These are phyloP conservation scores for Sitodiplosis mosellana DNA, from an alignment of 1,140 invertebrate species.

Conservation along the genomic window DNA sequence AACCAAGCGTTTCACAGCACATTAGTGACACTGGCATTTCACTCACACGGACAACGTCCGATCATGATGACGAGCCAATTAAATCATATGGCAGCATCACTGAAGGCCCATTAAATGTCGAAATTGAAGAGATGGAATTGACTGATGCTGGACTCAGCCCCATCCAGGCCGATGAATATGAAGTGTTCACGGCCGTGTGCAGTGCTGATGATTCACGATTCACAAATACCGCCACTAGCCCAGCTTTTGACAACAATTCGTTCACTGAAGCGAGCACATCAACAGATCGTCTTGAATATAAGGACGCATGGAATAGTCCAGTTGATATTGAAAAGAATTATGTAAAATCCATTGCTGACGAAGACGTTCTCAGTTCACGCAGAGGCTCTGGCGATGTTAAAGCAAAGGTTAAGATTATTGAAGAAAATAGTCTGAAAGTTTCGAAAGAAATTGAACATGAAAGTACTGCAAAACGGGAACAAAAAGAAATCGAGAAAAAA, in stretches of 20 bases:
- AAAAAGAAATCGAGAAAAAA: neutral
- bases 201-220: slow-evolving; percentile 6
- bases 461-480: slow-evolving; percentile 5
- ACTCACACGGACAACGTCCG: slow-evolving; percentile 26
- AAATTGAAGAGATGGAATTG: slow-evolving; percentile 29
- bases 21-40: slow-evolving; percentile 32
- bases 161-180: slow-evolving; percentile 29
- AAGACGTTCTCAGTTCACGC: slow-evolving; percentile 17
- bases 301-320: slow-evolving; percentile 29
- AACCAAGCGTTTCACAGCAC: slow-evolving; percentile 30
- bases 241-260: slow-evolving; percentile 16
- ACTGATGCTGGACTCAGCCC: slow-evolving; percentile 34
- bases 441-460: too few species aligned
- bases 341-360: slow-evolving; percentile 7
- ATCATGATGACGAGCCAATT: slow-evolving; percentile 26
- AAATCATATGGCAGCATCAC: neutral
- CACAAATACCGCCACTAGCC: slow-evolving; percentile 28
- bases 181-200: slow-evolving; percentile 12
- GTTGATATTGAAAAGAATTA: slow-evolving; percentile 9
- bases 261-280: slow-evolving; percentile 28
- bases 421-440: slow-evolving; percentile 18
- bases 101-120: slow-evolving; percentile 25
- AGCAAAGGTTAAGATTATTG: slow-evolving; percentile 26
- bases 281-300: slow-evolving; percentile 28
- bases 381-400: slow-evolving; percentile 27